phyloP scores from a whole-genome alignment of 2,888 invertebrate species.

The Chrysolina haemoptera region DNA sequence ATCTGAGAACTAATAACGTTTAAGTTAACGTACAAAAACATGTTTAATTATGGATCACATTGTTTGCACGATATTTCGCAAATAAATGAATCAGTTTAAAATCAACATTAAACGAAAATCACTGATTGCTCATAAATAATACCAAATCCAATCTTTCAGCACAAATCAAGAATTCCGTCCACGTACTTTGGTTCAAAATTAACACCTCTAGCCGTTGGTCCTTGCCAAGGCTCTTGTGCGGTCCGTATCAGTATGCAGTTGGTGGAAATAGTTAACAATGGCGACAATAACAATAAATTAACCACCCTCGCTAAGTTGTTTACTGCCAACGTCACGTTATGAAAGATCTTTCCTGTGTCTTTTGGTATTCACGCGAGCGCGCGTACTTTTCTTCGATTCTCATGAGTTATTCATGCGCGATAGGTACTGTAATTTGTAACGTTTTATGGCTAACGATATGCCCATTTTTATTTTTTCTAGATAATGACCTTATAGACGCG shows the following conservation, averaged over 20 bases:
- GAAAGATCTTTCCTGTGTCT: conserved; percentile 62
- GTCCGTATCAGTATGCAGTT: conserved; percentile 66
- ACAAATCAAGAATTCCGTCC: conserved; percentile 34
- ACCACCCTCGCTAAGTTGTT: conserved; percentile 62
- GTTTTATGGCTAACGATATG: conserved; percentile 65
- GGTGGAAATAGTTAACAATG: conserved; percentile 67
- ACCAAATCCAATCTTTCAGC: conserved; percentile 10
- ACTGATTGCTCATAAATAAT: neutral
- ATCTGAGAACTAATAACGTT: too few relatives aligned
- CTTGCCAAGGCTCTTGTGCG: conserved; percentile 60
- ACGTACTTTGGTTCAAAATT: conserved; percentile 23
- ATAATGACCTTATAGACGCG: conserved; percentile 61
- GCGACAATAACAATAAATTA: conserved; percentile 69
- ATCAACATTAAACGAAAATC: neutral
- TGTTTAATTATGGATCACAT: neutral
- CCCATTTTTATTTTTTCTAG: conserved; percentile 62
- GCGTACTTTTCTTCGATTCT: conserved; percentile 62
- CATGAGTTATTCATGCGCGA: conserved; percentile 66
- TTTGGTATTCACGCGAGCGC: conserved; percentile 58
- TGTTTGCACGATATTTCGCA: too few relatives aligned
- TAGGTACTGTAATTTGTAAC: conserved; percentile 67
- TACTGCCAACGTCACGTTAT: conserved; percentile 58
- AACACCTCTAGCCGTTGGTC: conserved; percentile 43
- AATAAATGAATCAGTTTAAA: too few relatives aligned
- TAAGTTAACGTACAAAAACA: too few relatives aligned